These are phyloP conservation scores for Neotoma lepida DNA, from an alignment of 2,113 vertebrate species.

Conservation along the genomic window DNA sequence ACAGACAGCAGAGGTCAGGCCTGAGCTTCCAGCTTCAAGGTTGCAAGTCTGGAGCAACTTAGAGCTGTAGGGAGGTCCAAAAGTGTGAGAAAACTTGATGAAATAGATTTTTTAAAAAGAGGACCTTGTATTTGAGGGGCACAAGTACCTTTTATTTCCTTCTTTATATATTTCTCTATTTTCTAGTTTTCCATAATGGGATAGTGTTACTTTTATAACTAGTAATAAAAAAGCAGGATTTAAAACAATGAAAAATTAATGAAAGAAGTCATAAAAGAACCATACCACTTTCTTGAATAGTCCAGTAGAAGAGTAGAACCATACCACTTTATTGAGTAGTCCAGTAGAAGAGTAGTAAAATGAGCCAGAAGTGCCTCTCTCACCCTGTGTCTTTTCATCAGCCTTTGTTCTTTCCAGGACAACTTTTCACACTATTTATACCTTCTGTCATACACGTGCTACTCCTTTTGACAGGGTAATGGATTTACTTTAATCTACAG, in stretches of 20 bases:
- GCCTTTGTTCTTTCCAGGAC: not conserved
- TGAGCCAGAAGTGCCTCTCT: not conserved
- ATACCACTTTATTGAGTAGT: conserved; percentile 4
- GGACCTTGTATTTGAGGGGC: conserved; percentile 39
- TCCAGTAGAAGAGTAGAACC: conserved; percentile 28
- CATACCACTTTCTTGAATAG: conserved; percentile 3
- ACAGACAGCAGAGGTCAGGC: conserved; percentile 65
- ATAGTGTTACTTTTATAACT: conserved; percentile 47
- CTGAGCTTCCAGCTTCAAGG: conserved; percentile 52
- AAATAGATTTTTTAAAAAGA: not conserved
- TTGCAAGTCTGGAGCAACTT: conserved; percentile 31
- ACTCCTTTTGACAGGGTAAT: conserved; percentile 27
- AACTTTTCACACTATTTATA: not conserved
- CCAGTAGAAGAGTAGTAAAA: conserved; percentile 33
- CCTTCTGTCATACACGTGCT: not conserved
- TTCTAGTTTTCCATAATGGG: conserved; percentile 5
- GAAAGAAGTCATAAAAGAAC: conserved; percentile 33
- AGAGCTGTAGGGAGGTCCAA: not conserved
- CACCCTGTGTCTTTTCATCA: conserved; percentile 44
- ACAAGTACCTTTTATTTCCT: not conserved
- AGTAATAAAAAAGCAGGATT: not conserved
- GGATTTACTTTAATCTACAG: conserved; percentile 18
- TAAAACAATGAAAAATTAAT: conserved; percentile 51
- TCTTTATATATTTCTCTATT: conserved; percentile 55
- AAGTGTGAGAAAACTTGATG: not conserved